These are phyloP conservation scores for Arizona elegans DNA, from an alignment of 2,113 vertebrate species.

Conservation along the genomic window DNA sequence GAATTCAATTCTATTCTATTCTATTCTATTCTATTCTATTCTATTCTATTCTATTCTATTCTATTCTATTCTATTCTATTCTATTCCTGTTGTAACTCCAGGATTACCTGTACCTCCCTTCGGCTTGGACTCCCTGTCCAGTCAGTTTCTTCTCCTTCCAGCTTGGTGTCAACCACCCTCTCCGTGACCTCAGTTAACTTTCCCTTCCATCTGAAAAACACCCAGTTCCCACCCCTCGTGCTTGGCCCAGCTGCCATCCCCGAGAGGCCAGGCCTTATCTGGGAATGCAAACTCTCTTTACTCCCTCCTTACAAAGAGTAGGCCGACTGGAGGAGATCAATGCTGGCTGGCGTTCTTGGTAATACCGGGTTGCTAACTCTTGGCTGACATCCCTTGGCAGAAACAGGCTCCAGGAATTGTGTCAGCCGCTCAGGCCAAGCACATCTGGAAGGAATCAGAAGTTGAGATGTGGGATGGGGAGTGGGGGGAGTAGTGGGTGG, in stretches of 20 bases:
- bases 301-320: slow-evolving; percentile 6
- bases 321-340: slow-evolving; percentile 17
- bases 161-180: not conserved
- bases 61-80: too few species aligned
- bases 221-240: not conserved
- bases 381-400: slow-evolving; percentile 66
- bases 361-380: slow-evolving; percentile 59
- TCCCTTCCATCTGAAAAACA: not conserved
- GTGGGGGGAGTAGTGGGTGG: not conserved
- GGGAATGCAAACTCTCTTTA: not conserved
- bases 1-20: too few species aligned
- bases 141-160: not conserved
- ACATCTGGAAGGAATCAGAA: slow-evolving; percentile 64
- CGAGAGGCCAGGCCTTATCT: not conserved
- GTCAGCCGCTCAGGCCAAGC: slow-evolving; percentile 51
- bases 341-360: slow-evolving; percentile 43
- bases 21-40: too few species aligned
- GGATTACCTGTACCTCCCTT: too few species aligned
- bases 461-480: not conserved
- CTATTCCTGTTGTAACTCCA: too few species aligned
- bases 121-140: not conserved
- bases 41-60: too few species aligned
- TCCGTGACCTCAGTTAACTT: not conserved
- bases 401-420: slow-evolving; percentile 46
- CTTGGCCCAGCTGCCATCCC: not conserved